phyloP scores from a whole-genome alignment of 2,888 invertebrate species.

The Acrobasis consociella region DNA sequence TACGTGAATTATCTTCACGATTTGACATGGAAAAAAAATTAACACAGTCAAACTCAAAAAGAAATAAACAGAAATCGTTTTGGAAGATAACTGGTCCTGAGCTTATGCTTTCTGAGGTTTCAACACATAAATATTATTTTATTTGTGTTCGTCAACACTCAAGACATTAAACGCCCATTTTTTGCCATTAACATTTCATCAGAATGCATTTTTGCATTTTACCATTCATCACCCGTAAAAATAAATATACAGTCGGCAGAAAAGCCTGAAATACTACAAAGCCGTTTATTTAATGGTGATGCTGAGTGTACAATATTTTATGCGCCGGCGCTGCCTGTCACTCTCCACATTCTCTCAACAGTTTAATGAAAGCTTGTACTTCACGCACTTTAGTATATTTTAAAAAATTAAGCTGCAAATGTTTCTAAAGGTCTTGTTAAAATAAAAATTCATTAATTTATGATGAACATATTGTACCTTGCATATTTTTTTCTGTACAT shows the following conservation, averaged over 20 bases:
- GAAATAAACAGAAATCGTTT: background rate
- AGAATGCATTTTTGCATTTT: slow-evolving; percentile 34
- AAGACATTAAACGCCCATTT: slow-evolving; percentile 44
- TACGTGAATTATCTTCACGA: too few relatives aligned
- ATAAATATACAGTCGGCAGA: slow-evolving; percentile 31
- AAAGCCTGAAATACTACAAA: slow-evolving; percentile 1
- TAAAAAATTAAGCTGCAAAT: too few relatives aligned
- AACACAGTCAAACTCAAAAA: background rate
- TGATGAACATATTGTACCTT: too few relatives aligned
- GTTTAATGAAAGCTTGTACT: slow-evolving; percentile 30
- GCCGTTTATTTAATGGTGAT: slow-evolving; percentile 1
- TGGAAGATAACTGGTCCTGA: background rate
- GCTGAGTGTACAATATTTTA: background rate
- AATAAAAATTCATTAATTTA: too few relatives aligned
- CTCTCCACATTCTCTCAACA: slow-evolving; percentile 33
- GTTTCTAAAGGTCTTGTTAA: too few relatives aligned
- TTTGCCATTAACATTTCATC: slow-evolving; percentile 47
- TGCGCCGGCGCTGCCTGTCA: slow-evolving; percentile 36
- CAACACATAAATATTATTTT: background rate
- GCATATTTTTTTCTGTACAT: too few relatives aligned
- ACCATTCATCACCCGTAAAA: slow-evolving; percentile 41
- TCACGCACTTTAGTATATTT: slow-evolving; percentile 22
- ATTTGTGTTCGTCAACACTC: slow-evolving; percentile 31
- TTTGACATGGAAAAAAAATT: background rate
- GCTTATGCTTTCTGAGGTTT: slow-evolving; percentile 1